Conservation (phyloP, 1,140 invertebrate species). For the Physella acuta region DNA sequence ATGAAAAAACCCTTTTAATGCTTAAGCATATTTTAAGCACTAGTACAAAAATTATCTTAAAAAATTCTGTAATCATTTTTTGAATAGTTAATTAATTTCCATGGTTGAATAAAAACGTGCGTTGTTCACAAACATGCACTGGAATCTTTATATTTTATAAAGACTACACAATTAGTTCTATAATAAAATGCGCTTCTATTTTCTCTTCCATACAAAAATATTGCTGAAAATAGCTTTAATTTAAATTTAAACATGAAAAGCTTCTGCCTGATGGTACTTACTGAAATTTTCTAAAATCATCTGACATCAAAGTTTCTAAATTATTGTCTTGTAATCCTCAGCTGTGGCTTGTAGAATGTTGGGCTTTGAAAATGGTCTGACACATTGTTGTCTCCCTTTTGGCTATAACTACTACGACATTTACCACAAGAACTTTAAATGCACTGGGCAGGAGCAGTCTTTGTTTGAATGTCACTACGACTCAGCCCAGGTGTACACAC, state of each 20-base stretch:
- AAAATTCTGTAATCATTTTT: neutral
- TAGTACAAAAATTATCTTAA: neutral
- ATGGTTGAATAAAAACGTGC: too few species aligned
- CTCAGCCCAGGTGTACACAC: neutral
- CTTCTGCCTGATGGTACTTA: too few species aligned
- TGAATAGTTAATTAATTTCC: neutral
- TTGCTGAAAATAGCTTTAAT: too few species aligned
- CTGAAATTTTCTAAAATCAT: too few species aligned
- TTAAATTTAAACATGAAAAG: too few species aligned
- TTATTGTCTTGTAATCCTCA: slow-evolving; percentile 6
- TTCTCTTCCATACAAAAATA: too few species aligned
- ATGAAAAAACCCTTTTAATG: neutral
- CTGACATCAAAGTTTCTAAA: too few species aligned
- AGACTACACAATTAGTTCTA: too few species aligned
- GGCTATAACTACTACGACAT: slow-evolving; percentile 35
- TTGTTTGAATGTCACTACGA: slow-evolving; percentile 36
- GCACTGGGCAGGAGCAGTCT: slow-evolving; percentile 37
- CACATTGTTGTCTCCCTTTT: slow-evolving; percentile 39
- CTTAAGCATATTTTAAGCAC: neutral
- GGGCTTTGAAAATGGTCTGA: slow-evolving; percentile 36
- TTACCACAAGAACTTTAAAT: slow-evolving; percentile 31
- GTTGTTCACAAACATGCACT: too few species aligned
- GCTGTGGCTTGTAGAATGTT: slow-evolving; percentile 46
- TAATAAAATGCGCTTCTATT: too few species aligned
- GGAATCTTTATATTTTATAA: too few species aligned